Percentiles rank a stretch among this genome's conserved stretches.
Conservation (phyloP, 2,113 vertebrate genomes). For the Hyaena hyaena region DNA sequence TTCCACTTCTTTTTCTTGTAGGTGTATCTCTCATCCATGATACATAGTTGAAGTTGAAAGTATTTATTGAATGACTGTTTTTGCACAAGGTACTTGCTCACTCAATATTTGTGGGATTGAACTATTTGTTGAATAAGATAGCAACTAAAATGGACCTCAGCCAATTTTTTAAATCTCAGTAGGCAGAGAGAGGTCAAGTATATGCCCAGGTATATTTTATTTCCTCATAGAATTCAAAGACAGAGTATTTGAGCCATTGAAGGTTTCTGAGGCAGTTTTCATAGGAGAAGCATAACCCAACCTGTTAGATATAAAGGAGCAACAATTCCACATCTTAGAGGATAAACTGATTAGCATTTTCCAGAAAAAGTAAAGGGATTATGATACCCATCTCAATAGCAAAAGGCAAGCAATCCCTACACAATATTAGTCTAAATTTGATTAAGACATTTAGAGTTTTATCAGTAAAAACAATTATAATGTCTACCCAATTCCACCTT, state of each 20-base stretch:
- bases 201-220: not conserved
- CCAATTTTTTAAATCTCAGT: not conserved
- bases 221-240: not conserved
- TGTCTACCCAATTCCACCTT: not conserved
- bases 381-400: not conserved
- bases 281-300: not conserved
- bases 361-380: not conserved
- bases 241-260: not conserved
- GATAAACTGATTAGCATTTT: not conserved
- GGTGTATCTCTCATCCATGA: not conserved
- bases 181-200: not conserved
- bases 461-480: not conserved
- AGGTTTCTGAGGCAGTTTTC: not conserved
- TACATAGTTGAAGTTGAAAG: not conserved
- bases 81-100: not conserved
- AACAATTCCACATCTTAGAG: not conserved
- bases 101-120: constrained; percentile 26
- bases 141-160: not conserved
- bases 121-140: not conserved
- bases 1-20: not conserved
- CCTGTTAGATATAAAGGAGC: not conserved
- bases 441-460: constrained; percentile 43
- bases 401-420: not conserved
- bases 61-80: not conserved
- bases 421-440: not conserved